These are phyloP conservation scores for Neoarius graeffei DNA, from an alignment of 2,113 vertebrate genomes.

Conservation along the genomic window DNA sequence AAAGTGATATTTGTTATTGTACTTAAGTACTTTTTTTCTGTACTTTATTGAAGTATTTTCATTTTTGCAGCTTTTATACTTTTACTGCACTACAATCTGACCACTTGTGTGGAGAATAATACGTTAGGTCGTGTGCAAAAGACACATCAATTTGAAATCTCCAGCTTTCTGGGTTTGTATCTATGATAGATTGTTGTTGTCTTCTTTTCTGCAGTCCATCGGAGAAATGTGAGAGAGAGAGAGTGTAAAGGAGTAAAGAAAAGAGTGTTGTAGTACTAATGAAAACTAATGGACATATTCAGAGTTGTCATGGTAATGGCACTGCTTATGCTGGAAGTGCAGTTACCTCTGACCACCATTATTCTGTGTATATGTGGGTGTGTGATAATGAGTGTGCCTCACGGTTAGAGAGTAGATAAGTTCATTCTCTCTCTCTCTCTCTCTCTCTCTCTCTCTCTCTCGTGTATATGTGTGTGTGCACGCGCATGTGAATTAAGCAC, in stretches of 20 bases:
- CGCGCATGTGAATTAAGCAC: not conserved
- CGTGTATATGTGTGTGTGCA: not conserved
- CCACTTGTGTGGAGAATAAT: not conserved
- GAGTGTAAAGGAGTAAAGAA: not conserved
- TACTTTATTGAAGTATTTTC: not conserved
- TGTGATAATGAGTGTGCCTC: slow-evolving; percentile 45
- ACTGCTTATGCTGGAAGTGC: slow-evolving; percentile 39
- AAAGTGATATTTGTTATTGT: not conserved
- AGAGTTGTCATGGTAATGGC: slow-evolving; percentile 53
- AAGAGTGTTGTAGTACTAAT: slow-evolving; percentile 20
- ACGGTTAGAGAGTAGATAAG: slow-evolving; percentile 7
- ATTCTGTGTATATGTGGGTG: slow-evolving; percentile 28
- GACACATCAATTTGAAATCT: not conserved
- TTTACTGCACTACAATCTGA: not conserved
- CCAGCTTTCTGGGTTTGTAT: not conserved
- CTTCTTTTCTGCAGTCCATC: not conserved
- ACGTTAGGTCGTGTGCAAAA: not conserved
- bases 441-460: not conserved
- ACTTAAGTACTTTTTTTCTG: not conserved
- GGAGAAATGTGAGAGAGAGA: not conserved
- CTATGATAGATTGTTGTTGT: not conserved
- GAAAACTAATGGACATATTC: slow-evolving; percentile 27
- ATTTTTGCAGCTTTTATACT: not conserved
- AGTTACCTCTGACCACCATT: slow-evolving; percentile 39
- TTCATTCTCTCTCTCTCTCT: not conserved